phyloP scores from a whole-genome alignment of 2,797 vertebrate genomes.

The Pipistrellus pipistrellus region DNA sequence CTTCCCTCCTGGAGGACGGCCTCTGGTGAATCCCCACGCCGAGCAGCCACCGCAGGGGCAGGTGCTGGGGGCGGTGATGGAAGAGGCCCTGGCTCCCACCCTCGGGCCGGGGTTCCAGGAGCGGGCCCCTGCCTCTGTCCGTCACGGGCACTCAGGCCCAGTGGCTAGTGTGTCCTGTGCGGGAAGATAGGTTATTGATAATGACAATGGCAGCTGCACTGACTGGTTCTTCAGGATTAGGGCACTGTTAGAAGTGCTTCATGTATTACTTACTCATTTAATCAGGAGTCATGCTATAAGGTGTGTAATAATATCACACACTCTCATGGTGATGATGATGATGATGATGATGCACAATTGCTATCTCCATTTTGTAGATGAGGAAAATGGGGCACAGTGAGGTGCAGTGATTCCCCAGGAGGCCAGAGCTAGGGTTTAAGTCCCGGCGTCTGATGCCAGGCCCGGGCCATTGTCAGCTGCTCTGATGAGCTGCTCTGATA shows the following conservation, averaged over 20 bases:
- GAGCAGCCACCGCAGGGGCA: constrained; percentile 4
- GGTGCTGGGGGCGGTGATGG: background rate
- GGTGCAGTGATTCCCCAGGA: background rate
- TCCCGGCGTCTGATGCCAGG: background rate
- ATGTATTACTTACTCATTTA: background rate
- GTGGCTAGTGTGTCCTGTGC: background rate
- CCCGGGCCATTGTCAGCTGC: background rate
- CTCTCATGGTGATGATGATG: background rate
- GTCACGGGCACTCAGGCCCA: background rate
- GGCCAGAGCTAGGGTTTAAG: background rate
- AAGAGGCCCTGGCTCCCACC: constrained; percentile 21
- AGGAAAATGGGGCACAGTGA: background rate
- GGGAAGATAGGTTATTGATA: background rate
- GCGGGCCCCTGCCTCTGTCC: background rate
- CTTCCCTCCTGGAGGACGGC: background rate
- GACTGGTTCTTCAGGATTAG: background rate
- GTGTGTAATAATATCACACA: background rate
- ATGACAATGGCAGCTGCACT: background rate
- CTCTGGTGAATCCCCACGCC: background rate
- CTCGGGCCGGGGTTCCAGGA: background rate
- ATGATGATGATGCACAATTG: background rate
- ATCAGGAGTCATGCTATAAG: background rate
- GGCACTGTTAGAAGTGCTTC: background rate
- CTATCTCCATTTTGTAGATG: background rate
- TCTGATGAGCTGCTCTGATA: background rate